Evolutionary conservation across 2,888 invertebrate species (phyloP).

Genomic region (Meta bourneti): DNA sequence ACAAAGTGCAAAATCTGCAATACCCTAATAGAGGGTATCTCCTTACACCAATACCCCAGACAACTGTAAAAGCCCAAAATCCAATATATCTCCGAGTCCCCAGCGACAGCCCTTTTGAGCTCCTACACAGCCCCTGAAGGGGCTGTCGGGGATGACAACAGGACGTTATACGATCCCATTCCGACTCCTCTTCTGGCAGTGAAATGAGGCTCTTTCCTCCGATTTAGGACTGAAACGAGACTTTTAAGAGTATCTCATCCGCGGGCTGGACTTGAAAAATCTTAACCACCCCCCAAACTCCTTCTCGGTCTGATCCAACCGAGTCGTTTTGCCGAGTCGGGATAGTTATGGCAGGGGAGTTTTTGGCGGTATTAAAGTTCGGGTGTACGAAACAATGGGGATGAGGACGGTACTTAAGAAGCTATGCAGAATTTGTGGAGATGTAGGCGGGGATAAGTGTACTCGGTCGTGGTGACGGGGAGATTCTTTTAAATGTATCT

Average conservation of each 20-base stretch:
- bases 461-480: background rate
- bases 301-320: background rate
- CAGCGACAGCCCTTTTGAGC: background rate
- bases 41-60: background rate
- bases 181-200: background rate
- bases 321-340: slow-evolving; percentile 27
- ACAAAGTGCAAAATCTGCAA: background rate
- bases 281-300: slow-evolving; percentile 1
- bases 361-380: slow-evolving; percentile 34
- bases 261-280: slow-evolving; percentile 7
- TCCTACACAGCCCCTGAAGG: background rate
- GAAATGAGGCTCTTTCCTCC: slow-evolving; percentile 10
- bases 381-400: background rate
- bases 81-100: background rate
- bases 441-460: too few species aligned
- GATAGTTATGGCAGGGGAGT: slow-evolving; percentile 34
- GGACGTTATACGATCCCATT: slow-evolving; percentile 44
- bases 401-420: background rate
- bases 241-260: slow-evolving; percentile 14
- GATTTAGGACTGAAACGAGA: slow-evolving; percentile 27
- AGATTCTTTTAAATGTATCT: background rate
- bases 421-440: too few species aligned
- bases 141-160: slow-evolving; percentile 9
- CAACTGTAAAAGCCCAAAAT: background rate
- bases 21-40: background rate